These are phyloP conservation scores for Eidolon dupreanum DNA, from an alignment of 2,797 vertebrate genomes.

Conservation along the genomic window DNA sequence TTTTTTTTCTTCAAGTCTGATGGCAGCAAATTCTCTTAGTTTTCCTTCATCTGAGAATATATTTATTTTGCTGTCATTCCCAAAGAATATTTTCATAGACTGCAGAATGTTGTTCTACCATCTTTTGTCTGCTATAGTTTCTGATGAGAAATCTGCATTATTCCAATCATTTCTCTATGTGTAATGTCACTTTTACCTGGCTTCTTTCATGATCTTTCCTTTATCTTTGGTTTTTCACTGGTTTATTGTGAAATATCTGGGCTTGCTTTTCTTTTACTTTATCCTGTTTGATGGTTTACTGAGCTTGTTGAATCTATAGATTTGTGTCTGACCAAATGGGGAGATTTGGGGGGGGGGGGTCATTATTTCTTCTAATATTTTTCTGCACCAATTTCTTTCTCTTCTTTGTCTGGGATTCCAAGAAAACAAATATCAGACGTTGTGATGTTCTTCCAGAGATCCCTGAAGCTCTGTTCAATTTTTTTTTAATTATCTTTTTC, in stretches of 20 bases:
- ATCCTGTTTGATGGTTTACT: background rate
- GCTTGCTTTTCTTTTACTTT: background rate
- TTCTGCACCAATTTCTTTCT: background rate
- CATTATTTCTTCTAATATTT: background rate
- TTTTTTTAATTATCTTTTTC: background rate
- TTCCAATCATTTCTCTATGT: rapidly evolving
- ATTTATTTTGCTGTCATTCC: background rate
- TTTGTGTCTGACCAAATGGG: background rate
- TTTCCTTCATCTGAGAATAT: background rate
- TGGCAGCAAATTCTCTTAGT: background rate
- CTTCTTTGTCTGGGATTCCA: background rate
- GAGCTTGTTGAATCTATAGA: background rate
- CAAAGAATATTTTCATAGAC: too few species aligned
- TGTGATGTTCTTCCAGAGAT: background rate
- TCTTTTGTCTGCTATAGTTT: background rate
- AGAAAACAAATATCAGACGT: background rate
- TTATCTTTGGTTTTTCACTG: background rate
- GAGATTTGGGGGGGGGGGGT: background rate
- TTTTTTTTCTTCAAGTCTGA: background rate
- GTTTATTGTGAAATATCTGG: background rate
- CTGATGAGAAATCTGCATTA: background rate
- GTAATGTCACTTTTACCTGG: background rate
- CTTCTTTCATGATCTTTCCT: background rate
- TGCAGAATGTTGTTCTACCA: rapidly evolving
- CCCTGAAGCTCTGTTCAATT: background rate